phyloP scores from a whole-genome alignment of 2,113 vertebrate species.

The Nesoenas mayeri region DNA sequence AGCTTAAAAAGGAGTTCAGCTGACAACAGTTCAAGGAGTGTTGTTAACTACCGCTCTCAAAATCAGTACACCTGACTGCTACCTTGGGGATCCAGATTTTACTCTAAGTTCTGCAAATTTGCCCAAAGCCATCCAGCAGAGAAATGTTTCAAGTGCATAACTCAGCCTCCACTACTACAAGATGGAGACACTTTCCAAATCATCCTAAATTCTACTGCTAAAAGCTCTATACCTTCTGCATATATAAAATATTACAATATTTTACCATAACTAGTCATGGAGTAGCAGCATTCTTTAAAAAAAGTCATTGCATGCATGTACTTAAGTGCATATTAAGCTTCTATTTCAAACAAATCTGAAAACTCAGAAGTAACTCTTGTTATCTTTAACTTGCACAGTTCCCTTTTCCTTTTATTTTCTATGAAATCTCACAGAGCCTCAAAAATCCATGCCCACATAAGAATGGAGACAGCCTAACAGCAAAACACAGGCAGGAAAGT shows the following conservation, averaged over 20 bases:
- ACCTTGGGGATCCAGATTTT: neutral
- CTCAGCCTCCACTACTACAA: neutral
- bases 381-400: neutral
- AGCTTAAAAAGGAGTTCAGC: neutral
- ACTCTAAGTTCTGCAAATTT: neutral
- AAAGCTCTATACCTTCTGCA: neutral
- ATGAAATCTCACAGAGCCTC: neutral
- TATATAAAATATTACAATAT: neutral
- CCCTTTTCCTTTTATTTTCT: neutral
- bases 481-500: neutral
- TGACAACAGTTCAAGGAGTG: neutral
- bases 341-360: neutral
- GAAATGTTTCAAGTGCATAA: neutral
- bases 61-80: neutral
- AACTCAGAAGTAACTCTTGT: neutral
- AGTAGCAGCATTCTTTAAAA: neutral
- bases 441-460: neutral
- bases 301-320: neutral
- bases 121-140: slow-evolving; percentile 15
- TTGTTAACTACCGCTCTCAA: neutral
- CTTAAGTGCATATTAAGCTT: neutral
- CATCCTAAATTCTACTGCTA: neutral
- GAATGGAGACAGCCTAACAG: neutral
- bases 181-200: neutral
- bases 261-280: neutral